Evolutionary conservation across 2,797 vertebrate genomes (phyloP), one percentile per base, ranked within the genome.

Genomic region (Salarias fasciatus): DNA sequence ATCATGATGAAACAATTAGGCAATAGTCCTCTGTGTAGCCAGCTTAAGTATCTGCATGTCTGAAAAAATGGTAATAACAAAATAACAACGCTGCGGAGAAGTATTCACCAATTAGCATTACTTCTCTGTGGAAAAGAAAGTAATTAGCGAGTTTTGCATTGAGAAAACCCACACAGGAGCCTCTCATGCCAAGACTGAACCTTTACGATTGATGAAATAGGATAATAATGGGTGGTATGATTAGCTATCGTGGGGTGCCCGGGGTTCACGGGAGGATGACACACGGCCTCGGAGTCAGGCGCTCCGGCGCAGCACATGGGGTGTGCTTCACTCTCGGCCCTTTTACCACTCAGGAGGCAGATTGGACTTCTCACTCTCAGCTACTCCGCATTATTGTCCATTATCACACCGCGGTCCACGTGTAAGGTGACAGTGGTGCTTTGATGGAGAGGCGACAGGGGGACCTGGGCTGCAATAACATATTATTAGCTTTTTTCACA

Each of bases 401-500:
- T 93, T 93, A 92, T 91, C 90, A 90, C 91, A 89, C 84, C 18
- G 71, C 59, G 83, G 87, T 88, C 84, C 83, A 72, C 88, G 90
- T 89, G 88, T 87, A 82, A 90, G 91, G 89, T 92, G 92, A 91
- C 90, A 85, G 84, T 83, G 89, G 80, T 86, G 86, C 82, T 82
- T 88, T 92, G 91, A 93, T 90, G 90, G 90, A 92, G 91, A 88
- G 87, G 89, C 88, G 82, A 90, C 90, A 87, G 86, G 88, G 81
- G 85, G 88, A 92, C 90, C 91, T 66, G 64, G 76, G 86, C 88
- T 89, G 91, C 91, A 93, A 94, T 94, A 94, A 93, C 87, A 90
- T 91, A 92, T 93, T 93, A 93, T 94, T 94, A 93, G 91, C 91
- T 93, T 93, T 91, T 90, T 86, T 85, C 89, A 86, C 88, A 83